Conservation (phyloP, 2,888 invertebrate genomes). For the Dasypogon diadema region DNA sequence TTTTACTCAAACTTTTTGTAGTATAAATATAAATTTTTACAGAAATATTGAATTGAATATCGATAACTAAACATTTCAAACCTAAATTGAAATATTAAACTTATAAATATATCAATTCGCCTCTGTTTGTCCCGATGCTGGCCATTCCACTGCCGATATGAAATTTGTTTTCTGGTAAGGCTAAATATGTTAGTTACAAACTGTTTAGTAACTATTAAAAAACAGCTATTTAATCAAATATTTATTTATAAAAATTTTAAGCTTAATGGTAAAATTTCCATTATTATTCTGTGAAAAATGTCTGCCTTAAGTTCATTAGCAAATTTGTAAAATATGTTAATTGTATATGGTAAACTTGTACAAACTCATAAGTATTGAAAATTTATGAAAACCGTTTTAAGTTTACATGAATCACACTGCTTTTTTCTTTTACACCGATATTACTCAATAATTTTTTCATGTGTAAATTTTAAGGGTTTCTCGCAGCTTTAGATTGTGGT, state of each 20-base stretch:
- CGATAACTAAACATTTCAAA: too few species aligned
- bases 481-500: neutral
- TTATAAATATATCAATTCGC: too few species aligned
- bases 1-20: too few species aligned
- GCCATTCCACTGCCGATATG: too few species aligned
- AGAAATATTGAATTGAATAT: too few species aligned
- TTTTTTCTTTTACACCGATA: neutral
- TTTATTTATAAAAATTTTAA: conserved; percentile 50
- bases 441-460: conserved; percentile 9
- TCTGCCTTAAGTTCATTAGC: conserved; percentile 24
- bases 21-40: too few species aligned
- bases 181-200: too few species aligned
- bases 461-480: neutral
- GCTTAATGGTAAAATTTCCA: conserved; percentile 40
- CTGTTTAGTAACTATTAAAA: too few species aligned
- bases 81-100: too few species aligned
- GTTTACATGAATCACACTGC: neutral
- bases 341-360: conserved; percentile 39
- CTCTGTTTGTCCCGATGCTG: too few species aligned
- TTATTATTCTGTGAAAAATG: conserved; percentile 31
- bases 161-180: too few species aligned
- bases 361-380: conserved; percentile 21
- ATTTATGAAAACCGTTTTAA: conserved; percentile 26
- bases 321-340: conserved; percentile 33
- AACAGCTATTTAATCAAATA: conserved; percentile 37